Percentiles rank a stretch among this genome's conserved stretches.
These are phyloP conservation scores for Eupristina koningsbergeri DNA, from an alignment of 1,140 invertebrate genomes.

Conservation along the genomic window DNA sequence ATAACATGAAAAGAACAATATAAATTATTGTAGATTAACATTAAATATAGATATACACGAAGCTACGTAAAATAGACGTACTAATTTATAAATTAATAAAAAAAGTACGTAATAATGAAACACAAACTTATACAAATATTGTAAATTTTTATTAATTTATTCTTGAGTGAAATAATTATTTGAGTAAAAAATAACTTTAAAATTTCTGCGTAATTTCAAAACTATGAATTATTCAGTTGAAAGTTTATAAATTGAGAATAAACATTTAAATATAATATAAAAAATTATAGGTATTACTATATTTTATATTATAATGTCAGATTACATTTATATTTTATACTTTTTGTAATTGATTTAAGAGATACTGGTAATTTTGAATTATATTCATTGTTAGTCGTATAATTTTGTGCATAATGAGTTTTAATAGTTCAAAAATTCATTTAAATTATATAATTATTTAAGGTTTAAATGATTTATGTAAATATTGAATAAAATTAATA, in stretches of 20 bases:
- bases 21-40: neutral
- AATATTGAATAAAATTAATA: slow-evolving; percentile 1
- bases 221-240: neutral
- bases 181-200: neutral
- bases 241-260: neutral
- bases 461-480: neutral
- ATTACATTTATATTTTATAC: neutral
- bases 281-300: neutral
- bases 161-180: neutral
- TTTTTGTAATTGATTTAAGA: neutral
- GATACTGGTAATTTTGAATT: neutral
- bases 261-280: neutral
- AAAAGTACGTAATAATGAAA: neutral
- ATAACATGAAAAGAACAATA: neutral
- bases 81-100: neutral
- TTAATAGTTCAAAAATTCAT: neutral
- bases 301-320: neutral
- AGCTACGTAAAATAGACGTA: neutral
- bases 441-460: neutral
- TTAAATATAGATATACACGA: neutral
- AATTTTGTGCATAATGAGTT: neutral
- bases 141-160: neutral
- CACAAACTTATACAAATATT: neutral
- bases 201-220: neutral
- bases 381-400: neutral